Percentiles rank a stretch among this genome's conserved stretches.
Conservation (phyloP, 2,113 vertebrate genomes). For the Cephalopterus ornatus region DNA sequence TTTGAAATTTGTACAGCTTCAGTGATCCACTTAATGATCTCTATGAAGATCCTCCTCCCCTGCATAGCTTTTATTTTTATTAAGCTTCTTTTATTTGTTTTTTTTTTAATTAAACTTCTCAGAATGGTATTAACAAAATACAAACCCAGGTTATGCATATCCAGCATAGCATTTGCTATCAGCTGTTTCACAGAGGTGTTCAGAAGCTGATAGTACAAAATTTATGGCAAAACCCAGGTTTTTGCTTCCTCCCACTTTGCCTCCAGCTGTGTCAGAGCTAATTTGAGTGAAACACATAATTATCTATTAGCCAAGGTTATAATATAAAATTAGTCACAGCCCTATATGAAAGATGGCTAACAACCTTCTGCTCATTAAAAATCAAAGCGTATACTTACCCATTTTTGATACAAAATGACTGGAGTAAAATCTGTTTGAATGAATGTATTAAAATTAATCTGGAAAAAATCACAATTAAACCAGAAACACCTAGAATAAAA, state of each 20-base stretch:
- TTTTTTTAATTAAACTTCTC: not conserved
- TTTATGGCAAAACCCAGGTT: constrained; percentile 4
- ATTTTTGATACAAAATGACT: not conserved
- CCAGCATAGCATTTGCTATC: not conserved
- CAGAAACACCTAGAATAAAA: not conserved
- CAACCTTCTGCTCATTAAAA: constrained; percentile 29
- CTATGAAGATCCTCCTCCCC: not conserved
- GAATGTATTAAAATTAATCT: not conserved
- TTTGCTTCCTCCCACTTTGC: constrained; percentile 33
- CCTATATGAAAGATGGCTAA: constrained; percentile 35
- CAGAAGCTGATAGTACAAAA: constrained; percentile 26
- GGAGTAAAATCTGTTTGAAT: not conserved
- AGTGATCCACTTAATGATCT: not conserved
- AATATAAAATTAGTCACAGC: constrained; percentile 52
- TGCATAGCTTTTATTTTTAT: not conserved
- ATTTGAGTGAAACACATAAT: constrained; percentile 60
- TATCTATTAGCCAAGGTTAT: constrained; percentile 56
- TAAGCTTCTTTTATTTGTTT: not conserved
- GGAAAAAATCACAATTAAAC: not conserved
- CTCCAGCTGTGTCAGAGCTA: constrained; percentile 34
- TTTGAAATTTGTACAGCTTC: not conserved
- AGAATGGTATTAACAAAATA: not conserved
- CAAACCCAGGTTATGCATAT: not conserved
- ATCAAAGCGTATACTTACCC: constrained; percentile 2
- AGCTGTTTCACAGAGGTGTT: constrained; percentile 16